These are phyloP conservation scores for Spilarctia lutea DNA, from an alignment of 2,888 invertebrate genomes.

Conservation along the genomic window DNA sequence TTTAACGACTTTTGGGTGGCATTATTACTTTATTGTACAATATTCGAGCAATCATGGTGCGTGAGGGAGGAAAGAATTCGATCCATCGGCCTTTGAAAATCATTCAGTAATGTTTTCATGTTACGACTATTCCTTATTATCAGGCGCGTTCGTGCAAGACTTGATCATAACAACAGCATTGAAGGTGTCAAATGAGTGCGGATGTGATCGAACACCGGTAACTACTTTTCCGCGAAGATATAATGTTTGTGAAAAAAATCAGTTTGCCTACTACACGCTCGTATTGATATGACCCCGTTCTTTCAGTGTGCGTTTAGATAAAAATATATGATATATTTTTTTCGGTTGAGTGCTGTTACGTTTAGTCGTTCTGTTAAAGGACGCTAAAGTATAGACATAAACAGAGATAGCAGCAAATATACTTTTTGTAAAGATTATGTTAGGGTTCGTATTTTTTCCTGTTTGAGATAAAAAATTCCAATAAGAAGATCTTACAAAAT, in stretches of 20 bases:
- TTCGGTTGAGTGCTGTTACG: constrained; percentile 27
- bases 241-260: constrained; percentile 74
- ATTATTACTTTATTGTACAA: constrained; percentile 55
- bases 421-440: not conserved
- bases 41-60: constrained; percentile 54
- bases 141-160: constrained; percentile 48
- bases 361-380: constrained; percentile 19
- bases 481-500: not conserved
- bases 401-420: constrained; percentile 18
- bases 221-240: constrained; percentile 82
- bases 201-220: constrained; percentile 82
- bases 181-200: constrained; percentile 71
- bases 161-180: constrained; percentile 55
- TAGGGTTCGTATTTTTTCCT: not conserved
- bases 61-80: constrained; percentile 40
- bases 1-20: constrained; percentile 53
- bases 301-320: constrained; percentile 52
- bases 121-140: constrained; percentile 61
- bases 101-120: constrained; percentile 74
- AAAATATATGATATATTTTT: constrained; percentile 46
- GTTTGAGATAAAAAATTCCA: not conserved
- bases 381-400: constrained; percentile 16
- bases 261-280: constrained; percentile 34
- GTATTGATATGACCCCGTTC: constrained; percentile 51
- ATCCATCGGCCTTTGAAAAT: constrained; percentile 66